These are phyloP conservation scores for Pollenia angustigena DNA, from an alignment of 2,888 invertebrate species.

Conservation along the genomic window DNA sequence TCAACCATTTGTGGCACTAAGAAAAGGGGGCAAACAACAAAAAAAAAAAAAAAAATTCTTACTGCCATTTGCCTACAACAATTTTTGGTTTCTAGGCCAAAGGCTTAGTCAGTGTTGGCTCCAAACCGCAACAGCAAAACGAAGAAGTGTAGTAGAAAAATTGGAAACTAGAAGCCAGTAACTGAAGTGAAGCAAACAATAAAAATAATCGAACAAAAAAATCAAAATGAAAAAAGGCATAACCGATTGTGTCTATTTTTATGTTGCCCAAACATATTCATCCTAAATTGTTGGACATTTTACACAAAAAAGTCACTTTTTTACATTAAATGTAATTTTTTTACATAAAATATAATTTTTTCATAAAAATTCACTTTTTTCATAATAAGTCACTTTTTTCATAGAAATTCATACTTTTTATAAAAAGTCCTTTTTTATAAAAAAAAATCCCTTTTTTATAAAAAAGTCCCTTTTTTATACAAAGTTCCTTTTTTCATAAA, in stretches of 20 bases:
- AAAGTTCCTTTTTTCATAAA: too few relatives aligned
- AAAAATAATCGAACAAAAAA: conserved; percentile 1
- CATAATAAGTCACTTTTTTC: too few relatives aligned
- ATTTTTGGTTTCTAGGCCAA: conserved; percentile 56
- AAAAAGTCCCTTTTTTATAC: too few relatives aligned
- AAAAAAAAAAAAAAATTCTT: conserved; percentile 16
- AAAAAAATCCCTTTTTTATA: too few relatives aligned
- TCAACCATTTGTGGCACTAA: conserved; percentile 24
- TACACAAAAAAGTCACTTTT: too few relatives aligned
- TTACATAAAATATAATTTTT: too few relatives aligned
- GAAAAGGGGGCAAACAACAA: neutral
- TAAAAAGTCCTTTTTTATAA: too few relatives aligned
- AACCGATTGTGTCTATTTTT: conserved; percentile 26
- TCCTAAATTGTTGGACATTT: too few relatives aligned
- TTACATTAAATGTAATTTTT: too few relatives aligned
- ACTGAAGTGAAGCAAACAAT: conserved; percentile 12
- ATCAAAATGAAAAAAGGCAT: neutral
- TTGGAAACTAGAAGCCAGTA: conserved; percentile 13
- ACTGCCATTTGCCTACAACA: conserved; percentile 12
- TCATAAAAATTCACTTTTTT: too few relatives aligned
- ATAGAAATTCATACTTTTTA: too few relatives aligned
- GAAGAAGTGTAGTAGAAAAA: neutral
- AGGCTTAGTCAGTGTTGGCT: conserved; percentile 53
- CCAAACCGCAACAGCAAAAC: conserved; percentile 17
- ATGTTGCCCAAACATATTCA: conserved; percentile 22